Evolutionary conservation across 1,140 invertebrate genomes (phyloP).

Genomic region (Probaryconus sp.): DNA sequence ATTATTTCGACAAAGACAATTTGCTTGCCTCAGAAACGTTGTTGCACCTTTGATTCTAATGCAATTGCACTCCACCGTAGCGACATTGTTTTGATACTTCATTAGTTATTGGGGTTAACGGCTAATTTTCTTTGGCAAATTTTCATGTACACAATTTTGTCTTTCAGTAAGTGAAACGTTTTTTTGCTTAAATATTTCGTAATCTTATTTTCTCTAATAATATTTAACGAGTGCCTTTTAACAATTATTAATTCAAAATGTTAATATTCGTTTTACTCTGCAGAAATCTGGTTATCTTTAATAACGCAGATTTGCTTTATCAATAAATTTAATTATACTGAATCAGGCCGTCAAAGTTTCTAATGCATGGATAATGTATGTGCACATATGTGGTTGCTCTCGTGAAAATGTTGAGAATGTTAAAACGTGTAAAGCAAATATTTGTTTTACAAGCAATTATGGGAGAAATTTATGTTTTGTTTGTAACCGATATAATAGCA

Average conservation of each 20-base stretch:
- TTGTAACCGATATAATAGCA: no score
- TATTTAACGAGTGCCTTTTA: no score
- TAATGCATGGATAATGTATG: conserved; percentile 40
- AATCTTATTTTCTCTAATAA: no score
- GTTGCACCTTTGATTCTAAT: conserved; percentile 42
- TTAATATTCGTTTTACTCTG: no score
- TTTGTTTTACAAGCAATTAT: conserved; percentile 18
- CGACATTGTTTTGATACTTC: conserved; percentile 56
- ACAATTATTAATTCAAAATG: no score
- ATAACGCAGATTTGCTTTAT: conserved; percentile 51
- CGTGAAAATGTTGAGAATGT: conserved; percentile 32
- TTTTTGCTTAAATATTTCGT: no score
- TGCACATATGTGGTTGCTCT: conserved; percentile 39
- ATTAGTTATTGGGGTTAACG: conserved; percentile 53
- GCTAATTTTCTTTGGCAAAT: no score
- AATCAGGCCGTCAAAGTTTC: conserved; percentile 50
- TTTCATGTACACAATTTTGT: no score
- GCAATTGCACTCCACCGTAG: conserved; percentile 28
- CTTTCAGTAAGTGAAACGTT: no score
- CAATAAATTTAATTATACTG: conserved; percentile 51
- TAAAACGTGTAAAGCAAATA: conserved; percentile 29
- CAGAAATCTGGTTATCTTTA: no score
- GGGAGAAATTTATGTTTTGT: no score
- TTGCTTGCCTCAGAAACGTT: conserved; percentile 29
- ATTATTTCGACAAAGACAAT: conserved; percentile 51